Evolutionary conservation across 2,113 vertebrate genomes (phyloP).

Genomic region (Cervus canadensis): DNA sequence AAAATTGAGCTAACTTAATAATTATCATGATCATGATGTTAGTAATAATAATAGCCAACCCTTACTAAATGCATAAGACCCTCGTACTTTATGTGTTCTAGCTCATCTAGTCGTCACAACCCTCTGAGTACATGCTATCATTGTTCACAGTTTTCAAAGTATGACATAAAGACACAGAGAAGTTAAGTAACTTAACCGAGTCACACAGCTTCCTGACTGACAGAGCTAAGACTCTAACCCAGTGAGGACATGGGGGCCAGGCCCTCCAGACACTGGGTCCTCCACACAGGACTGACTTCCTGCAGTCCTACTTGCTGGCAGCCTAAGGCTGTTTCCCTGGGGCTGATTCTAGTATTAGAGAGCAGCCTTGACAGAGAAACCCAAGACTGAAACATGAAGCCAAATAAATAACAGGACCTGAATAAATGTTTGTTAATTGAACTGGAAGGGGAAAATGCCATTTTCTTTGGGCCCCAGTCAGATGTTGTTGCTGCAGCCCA

Average conservation of each 20-base stretch:
- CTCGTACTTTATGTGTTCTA: neutral
- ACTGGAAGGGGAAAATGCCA: neutral
- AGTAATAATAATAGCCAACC: neutral
- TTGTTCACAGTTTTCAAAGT: neutral
- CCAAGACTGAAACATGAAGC: slow-evolving; percentile 19
- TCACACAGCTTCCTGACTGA: neutral
- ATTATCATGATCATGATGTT: neutral
- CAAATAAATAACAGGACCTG: slow-evolving; percentile 22
- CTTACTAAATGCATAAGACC: neutral
- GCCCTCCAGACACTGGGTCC: neutral
- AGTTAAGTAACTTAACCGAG: neutral
- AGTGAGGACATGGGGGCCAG: neutral
- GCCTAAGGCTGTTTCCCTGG: neutral
- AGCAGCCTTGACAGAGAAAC: neutral
- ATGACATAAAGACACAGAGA: neutral
- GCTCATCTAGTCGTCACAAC: neutral
- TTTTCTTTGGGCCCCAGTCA: slow-evolving; percentile 59
- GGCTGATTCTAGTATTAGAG: neutral
- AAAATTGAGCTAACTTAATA: neutral
- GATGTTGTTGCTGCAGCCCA: slow-evolving; percentile 6
- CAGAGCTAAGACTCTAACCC: neutral
- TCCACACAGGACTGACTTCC: neutral
- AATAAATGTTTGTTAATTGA: slow-evolving; percentile 64
- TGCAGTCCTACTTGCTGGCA: neutral
- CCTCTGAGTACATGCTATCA: neutral